Conservation (phyloP, 2,113 vertebrate species). For the Gnathonemus longibarbis region DNA sequence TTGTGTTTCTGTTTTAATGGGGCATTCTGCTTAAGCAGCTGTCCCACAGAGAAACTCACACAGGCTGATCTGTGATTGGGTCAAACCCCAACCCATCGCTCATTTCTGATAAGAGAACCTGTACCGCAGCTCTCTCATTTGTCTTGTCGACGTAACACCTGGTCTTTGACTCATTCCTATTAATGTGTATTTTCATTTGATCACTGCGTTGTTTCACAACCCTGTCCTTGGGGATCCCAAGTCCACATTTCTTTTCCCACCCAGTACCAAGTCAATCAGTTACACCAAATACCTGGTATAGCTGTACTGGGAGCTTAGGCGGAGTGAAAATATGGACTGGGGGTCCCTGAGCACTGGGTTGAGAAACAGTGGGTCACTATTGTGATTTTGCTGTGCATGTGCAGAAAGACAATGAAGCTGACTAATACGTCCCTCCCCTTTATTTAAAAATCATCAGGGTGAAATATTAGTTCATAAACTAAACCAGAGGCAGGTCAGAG, state of each 20-base stretch:
- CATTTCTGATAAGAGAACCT: neutral
- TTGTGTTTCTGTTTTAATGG: constrained; percentile 22
- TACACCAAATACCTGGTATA: neutral
- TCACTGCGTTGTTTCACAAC: neutral
- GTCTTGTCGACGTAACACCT: neutral
- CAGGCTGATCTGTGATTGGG: constrained; percentile 16
- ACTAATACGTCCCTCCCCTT: neutral
- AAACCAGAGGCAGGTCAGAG: neutral
- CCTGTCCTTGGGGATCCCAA: neutral
- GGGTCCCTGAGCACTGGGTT: neutral
- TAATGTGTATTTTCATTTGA: neutral
- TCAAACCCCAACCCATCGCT: neutral
- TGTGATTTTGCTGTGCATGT: no score
- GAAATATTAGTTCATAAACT: neutral
- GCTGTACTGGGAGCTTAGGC: neutral
- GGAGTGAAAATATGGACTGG: neutral
- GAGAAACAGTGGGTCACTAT: neutral
- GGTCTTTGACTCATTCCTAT: neutral
- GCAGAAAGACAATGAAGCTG: neutral
- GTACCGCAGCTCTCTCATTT: neutral
- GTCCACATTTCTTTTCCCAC: neutral
- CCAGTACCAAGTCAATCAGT: neutral
- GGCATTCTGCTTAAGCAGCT: neutral
- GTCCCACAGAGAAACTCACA: neutral
- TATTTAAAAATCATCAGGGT: neutral